Conservation (phyloP, 1,140 invertebrate species). For the Ephestia elutella region DNA sequence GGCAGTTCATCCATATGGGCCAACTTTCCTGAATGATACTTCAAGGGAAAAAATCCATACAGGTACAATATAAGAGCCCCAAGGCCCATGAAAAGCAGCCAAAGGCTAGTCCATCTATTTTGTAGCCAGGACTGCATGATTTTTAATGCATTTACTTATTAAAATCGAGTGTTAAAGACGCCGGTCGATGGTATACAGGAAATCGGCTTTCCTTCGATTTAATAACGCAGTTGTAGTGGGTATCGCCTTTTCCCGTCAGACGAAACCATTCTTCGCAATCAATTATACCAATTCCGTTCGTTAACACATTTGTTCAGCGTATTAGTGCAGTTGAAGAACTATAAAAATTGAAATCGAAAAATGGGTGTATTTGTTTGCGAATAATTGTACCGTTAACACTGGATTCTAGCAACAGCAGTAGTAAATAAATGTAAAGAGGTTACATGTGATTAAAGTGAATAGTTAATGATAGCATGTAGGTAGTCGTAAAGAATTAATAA, state of each 20-base stretch:
- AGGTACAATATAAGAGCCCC: slow-evolving; percentile 71
- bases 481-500: too few relatives aligned
- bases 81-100: slow-evolving; percentile 50
- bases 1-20: slow-evolving; percentile 74
- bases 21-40: slow-evolving; percentile 67
- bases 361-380: too few relatives aligned
- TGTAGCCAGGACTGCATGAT: slow-evolving; percentile 58
- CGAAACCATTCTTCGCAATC: slow-evolving; percentile 3
- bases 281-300: not conserved
- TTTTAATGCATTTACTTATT: slow-evolving; percentile 7
- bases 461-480: too few relatives aligned
- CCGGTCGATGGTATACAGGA: not conserved
- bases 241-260: not conserved
- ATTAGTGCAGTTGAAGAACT: not conserved
- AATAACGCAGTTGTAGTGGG: not conserved
- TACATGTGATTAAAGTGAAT: too few relatives aligned
- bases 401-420: too few relatives aligned
- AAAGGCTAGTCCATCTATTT: slow-evolving; percentile 62
- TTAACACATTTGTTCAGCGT: not conserved
- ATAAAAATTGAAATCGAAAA: too few relatives aligned
- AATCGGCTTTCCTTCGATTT: not conserved
- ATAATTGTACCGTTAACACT: too few relatives aligned
- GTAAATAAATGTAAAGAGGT: too few relatives aligned
- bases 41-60: slow-evolving; percentile 77
- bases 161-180: not conserved